Evolutionary conservation across 2,113 vertebrate species (phyloP), one percentile per base, ranked within the genome.

Genomic region (Campylomormyrus tamandua): DNA sequence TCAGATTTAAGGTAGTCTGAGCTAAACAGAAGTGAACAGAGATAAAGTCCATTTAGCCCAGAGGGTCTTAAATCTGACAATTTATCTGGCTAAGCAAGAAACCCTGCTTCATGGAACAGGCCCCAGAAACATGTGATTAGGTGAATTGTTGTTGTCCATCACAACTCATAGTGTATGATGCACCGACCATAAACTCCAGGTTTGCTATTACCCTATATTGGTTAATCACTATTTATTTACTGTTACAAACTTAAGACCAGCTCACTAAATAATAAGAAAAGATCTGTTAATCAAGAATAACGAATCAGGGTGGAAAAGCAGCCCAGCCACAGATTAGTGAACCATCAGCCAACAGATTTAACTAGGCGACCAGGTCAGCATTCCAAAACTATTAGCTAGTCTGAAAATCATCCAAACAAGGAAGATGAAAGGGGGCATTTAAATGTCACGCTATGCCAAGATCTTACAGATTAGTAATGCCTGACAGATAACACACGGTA

Each of bases 81-180:
- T n/a, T 62, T 62, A n/a, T 62, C 56, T n/a, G 7, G 21, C 21
- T 62, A n/a, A 62, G 24, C 56, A 62, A 62, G 56, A 62, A 62
- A 58, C 21, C 21, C 56, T 8, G 56, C 56, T 58, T 8, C 56
- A n/a, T n/a, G 21, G 7, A 58, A 62, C 56, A 62, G 24, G 56
- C 24, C 66, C 27, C 27, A 74, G 31, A 74, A 35, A 86, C 88
- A 53, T 9, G 49, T 56, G 53, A 87, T 74, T 90, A 89, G 83
- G 58, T 90, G 27, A 74, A 74, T n/a, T 74, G 66, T 13, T 35
- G 11, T 74, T 11, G 0, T 10, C 11, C 66, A 27, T 35, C 56
- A n/a, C 8, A 62, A n/a, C 21, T 7, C 21, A n/a, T 62, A 62
- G 56, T 62, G 56, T n/a, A n/a, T 62, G 56, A 62, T 9, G 2